These are phyloP conservation scores for Trichoplax adhaerens DNA, from an alignment of 37 sponge, comb jelly and placozoan species.

Conservation along the genomic window DNA sequence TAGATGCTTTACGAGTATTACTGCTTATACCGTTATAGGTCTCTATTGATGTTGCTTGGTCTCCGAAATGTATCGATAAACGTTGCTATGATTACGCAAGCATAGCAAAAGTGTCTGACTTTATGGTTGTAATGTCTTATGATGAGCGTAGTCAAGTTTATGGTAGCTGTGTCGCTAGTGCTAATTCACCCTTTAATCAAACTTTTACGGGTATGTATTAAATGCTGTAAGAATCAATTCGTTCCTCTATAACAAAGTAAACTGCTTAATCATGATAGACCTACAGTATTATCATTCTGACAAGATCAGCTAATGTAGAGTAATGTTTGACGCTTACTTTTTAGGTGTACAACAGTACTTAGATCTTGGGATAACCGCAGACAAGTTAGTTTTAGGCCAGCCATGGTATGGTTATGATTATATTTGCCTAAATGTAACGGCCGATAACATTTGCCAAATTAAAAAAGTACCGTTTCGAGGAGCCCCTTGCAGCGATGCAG, in stretches of 20 bases:
- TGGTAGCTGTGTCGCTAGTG: constrained; percentile 53
- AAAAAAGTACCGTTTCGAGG: constrained; percentile 38
- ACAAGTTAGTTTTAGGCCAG: constrained; percentile 47
- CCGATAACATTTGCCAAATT: constrained; percentile 30
- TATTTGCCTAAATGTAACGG: constrained; percentile 22
- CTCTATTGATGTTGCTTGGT: constrained; percentile 63
- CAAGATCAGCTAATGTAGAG: too few relatives aligned
- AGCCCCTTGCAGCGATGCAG: constrained; percentile 66
- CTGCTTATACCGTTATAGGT: not conserved
- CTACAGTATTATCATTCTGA: too few relatives aligned
- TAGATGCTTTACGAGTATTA: too few relatives aligned
- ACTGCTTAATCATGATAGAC: too few relatives aligned
- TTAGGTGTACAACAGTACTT: constrained; percentile 5
- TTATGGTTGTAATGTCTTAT: constrained; percentile 73
- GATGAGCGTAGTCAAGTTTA: constrained; percentile 65
- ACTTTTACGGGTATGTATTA: constrained; percentile 26
- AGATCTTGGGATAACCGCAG: constrained; percentile 23
- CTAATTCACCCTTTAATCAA: constrained; percentile 39
- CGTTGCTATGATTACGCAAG: constrained; percentile 45
- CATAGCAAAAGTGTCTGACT: constrained; percentile 30
- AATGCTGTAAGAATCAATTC: too few relatives aligned
- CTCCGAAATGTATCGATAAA: constrained; percentile 54
- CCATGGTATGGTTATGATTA: constrained; percentile 91
- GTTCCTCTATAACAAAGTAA: too few relatives aligned
- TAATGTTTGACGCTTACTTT: too few relatives aligned